Evolutionary conservation across 2,888 invertebrate genomes (phyloP).

Genomic region (Thereva unica): DNA sequence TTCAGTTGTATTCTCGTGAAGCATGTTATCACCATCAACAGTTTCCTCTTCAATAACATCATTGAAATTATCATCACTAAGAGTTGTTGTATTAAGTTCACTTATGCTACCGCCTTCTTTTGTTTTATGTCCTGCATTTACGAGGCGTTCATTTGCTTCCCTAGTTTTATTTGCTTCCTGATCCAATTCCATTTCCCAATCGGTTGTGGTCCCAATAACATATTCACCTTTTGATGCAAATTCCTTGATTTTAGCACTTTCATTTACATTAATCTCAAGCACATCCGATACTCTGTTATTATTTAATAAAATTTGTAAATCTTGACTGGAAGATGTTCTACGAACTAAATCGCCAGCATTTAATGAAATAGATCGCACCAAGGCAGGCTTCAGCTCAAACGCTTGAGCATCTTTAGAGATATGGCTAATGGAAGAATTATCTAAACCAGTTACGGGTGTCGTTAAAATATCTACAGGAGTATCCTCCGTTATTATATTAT

Average conservation of each 20-base stretch:
- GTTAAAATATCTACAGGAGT: constrained; percentile 62
- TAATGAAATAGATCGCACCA: constrained; percentile 6
- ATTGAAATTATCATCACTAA: constrained; percentile 38
- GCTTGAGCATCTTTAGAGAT: constrained; percentile 3
- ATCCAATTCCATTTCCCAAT: constrained; percentile 68
- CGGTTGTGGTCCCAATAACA: constrained; percentile 49
- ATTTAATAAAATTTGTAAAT: neutral
- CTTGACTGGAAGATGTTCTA: constrained; percentile 1
- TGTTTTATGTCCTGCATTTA: constrained; percentile 23
- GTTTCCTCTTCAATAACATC: constrained; percentile 41
- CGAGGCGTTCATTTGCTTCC: constrained; percentile 32
- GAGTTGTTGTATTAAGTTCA: constrained; percentile 16
- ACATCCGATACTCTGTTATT: neutral
- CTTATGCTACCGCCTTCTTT: constrained; percentile 14
- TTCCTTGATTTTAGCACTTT: neutral
- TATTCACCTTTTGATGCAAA: neutral
- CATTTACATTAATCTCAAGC: neutral
- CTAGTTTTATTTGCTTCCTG: constrained; percentile 53
- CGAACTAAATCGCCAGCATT: neutral
- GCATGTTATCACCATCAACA: constrained; percentile 39
- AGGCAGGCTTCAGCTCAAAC: constrained; percentile 9
- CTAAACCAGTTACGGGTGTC: constrained; percentile 45
- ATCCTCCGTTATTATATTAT: constrained; percentile 62
- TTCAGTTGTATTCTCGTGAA: constrained; percentile 42
- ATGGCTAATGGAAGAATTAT: constrained; percentile 40